Percentiles rank a stretch among this genome's conserved stretches.
These are phyloP conservation scores for Trichomalopsis sarcophagae DNA, from an alignment of 1,140 invertebrate species.

Conservation along the genomic window DNA sequence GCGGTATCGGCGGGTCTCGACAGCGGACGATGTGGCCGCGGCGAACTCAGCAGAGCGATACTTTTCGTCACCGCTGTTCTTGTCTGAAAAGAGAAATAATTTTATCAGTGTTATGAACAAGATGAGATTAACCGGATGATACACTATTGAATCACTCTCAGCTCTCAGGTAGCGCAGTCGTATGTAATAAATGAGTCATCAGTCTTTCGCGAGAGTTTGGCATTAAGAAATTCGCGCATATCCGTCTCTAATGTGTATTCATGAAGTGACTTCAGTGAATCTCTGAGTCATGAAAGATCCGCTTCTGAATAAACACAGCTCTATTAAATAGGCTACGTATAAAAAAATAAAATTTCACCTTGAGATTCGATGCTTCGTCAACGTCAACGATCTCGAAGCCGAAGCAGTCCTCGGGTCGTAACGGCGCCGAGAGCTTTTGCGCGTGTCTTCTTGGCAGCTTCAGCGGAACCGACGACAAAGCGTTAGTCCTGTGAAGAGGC, in stretches of 20 bases:
- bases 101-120: no score
- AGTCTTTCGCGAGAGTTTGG: no score
- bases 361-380: slow-evolving; percentile 77
- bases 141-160: no score
- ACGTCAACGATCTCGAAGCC: slow-evolving; percentile 87
- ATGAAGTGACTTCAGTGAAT: no score
- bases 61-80: slow-evolving; percentile 71
- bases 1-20: slow-evolving; percentile 61
- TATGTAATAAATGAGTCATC: no score
- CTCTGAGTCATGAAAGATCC: not conserved
- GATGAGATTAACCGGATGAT: no score
- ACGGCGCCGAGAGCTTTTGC: slow-evolving; percentile 70
- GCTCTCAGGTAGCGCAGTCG: no score
- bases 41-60: slow-evolving; percentile 69
- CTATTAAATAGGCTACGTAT: not conserved
- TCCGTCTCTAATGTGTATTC: no score
- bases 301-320: not conserved
- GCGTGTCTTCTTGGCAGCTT: slow-evolving; percentile 73
- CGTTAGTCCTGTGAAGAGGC: slow-evolving; percentile 79
- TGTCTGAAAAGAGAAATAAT: slow-evolving; percentile 54
- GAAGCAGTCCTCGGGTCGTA: slow-evolving; percentile 82
- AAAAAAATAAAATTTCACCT: slow-evolving; percentile 57
- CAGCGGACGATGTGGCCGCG: slow-evolving; percentile 66
- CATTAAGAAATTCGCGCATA: no score
- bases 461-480: slow-evolving; percentile 70